Evolutionary conservation across 2,797 vertebrate genomes (phyloP).

Genomic region (Sternarchorhynchus goeldii): DNA sequence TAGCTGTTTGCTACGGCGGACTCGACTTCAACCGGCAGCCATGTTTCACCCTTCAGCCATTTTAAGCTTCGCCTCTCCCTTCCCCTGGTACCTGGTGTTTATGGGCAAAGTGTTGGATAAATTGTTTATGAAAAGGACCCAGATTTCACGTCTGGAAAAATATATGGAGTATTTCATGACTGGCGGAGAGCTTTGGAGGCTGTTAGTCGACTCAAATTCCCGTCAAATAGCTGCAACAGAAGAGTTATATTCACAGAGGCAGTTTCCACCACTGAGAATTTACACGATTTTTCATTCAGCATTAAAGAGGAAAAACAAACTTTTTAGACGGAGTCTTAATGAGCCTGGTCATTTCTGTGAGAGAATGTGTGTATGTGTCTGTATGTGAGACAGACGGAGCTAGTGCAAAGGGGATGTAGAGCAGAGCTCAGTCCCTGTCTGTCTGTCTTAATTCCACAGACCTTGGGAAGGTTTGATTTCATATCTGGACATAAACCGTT

Average conservation of each 20-base stretch:
- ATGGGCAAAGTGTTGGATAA: slow-evolving; percentile 63
- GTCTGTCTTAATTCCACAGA: neutral
- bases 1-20: slow-evolving; percentile 52
- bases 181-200: slow-evolving; percentile 53
- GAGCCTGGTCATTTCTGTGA: neutral
- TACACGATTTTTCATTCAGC: slow-evolving; percentile 41
- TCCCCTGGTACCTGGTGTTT: slow-evolving; percentile 50
- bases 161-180: slow-evolving; percentile 68
- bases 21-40: slow-evolving; percentile 43
- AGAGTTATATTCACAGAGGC: slow-evolving; percentile 61
- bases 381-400: neutral
- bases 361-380: neutral
- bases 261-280: slow-evolving; percentile 59
- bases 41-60: slow-evolving; percentile 49
- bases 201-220: slow-evolving; percentile 57
- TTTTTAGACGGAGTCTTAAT: slow-evolving; percentile 43
- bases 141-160: slow-evolving; percentile 58
- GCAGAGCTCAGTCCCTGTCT: neutral
- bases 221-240: slow-evolving; percentile 62
- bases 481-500: slow-evolving; percentile 16
- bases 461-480: slow-evolving; percentile 22
- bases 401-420: neutral
- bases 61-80: slow-evolving; percentile 52
- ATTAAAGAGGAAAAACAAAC: slow-evolving; percentile 35
- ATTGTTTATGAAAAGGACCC: slow-evolving; percentile 59